These are phyloP conservation scores for Haliclystus octoradiatus DNA, from an alignment of 30 jellyfish, hydroid and myxozoan genomes.

Conservation along the genomic window DNA sequence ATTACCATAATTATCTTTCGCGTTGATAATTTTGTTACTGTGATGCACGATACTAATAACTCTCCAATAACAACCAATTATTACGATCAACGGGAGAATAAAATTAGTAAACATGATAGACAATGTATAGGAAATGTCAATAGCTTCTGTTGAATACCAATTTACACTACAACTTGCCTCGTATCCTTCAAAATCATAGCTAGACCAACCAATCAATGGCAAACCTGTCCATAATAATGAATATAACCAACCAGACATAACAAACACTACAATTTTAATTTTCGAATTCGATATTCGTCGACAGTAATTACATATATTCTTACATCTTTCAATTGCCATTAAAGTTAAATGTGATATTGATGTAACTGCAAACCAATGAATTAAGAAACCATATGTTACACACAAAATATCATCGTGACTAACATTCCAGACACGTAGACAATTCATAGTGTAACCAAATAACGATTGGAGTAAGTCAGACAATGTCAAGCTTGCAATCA, in stretches of 20 bases:
- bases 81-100: slow-evolving; percentile 14
- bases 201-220: slow-evolving; percentile 46
- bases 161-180: slow-evolving; percentile 27
- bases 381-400: neutral
- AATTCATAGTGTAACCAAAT: neutral
- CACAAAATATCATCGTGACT: neutral
- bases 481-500: neutral
- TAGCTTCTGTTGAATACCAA: slow-evolving; percentile 19
- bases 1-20: no score
- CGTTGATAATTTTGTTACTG: neutral
- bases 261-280: slow-evolving; percentile 2
- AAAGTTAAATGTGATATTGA: neutral
- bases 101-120: slow-evolving; percentile 9
- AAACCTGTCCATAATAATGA: slow-evolving; percentile 32
- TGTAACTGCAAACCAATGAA: neutral
- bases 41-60: slow-evolving; percentile 5
- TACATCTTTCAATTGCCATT: neutral
- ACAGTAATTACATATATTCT: neutral
- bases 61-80: slow-evolving; percentile 10
- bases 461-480: neutral
- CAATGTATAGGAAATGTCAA: slow-evolving; percentile 15
- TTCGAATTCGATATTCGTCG: neutral
- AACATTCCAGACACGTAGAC: neutral
- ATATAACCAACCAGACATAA: slow-evolving; percentile 19
- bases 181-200: slow-evolving; percentile 29